phyloP scores from a whole-genome alignment of 2,888 invertebrate species.

The Drosophila formosana region DNA sequence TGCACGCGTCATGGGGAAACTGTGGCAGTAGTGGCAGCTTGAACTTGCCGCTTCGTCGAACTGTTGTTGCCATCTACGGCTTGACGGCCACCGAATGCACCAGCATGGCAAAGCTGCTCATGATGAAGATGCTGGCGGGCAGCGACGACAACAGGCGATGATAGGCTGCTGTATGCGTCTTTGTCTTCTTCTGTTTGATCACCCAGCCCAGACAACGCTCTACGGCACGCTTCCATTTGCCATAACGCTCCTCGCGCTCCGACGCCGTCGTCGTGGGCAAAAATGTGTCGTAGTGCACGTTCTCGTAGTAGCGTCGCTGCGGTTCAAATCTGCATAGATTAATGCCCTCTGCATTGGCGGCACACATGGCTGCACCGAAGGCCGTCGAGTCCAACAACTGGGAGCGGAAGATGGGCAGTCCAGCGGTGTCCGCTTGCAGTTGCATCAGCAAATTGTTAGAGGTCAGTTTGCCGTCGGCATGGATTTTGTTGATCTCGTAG shows the following conservation, averaged over 20 bases:
- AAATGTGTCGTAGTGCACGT: slow-evolving; percentile 90
- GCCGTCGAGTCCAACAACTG: slow-evolving; percentile 95
- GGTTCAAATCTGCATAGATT: slow-evolving; percentile 89
- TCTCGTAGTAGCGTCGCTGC: slow-evolving; percentile 86
- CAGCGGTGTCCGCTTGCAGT: slow-evolving; percentile 96
- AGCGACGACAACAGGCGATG: slow-evolving; percentile 92
- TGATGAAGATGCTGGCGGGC: slow-evolving; percentile 91
- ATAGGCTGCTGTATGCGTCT: slow-evolving; percentile 93
- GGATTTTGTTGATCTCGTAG: slow-evolving; percentile 91
- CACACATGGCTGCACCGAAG: slow-evolving; percentile 96
- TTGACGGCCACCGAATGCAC: slow-evolving; percentile 72
- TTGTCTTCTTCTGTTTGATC: slow-evolving; percentile 89
- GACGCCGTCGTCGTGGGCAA: slow-evolving; percentile 92
- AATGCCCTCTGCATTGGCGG: slow-evolving; percentile 92
- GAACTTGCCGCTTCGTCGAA: neutral
- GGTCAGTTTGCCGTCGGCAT: slow-evolving; percentile 98
- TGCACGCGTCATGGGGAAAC: slow-evolving; percentile 33
- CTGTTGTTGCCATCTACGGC: slow-evolving; percentile 16
- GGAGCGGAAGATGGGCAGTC: slow-evolving; percentile 95
- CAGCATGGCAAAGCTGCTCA: slow-evolving; percentile 89
- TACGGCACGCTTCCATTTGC: slow-evolving; percentile 98
- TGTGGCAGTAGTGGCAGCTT: slow-evolving; percentile 11
- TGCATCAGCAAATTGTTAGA: slow-evolving; percentile 97
- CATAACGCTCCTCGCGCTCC: slow-evolving; percentile 93
- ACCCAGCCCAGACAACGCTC: slow-evolving; percentile 96